Base-by-base conservation (phyloP, 2,113 vertebrate species). In the Podocnemis expansa region DNA sequence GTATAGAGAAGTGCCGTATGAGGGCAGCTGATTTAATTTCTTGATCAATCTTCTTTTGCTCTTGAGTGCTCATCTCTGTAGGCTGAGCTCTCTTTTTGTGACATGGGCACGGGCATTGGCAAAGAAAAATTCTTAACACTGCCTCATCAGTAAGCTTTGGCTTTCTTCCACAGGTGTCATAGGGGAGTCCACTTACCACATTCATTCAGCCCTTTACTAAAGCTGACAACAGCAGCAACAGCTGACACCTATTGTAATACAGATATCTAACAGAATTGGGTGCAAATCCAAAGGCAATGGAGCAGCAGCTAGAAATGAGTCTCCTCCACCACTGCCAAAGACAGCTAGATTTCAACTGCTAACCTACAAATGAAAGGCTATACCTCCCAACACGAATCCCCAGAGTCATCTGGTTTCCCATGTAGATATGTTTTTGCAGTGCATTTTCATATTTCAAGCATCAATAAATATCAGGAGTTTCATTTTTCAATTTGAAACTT, bases 401-500 rank as follows among this genome's bases (percentile, higher is more conserved):
- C 3, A 0, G 43, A 60, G 82, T 83, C 75, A 86, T 73, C 52
- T 34, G 3, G 51, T 43, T 84, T 56, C 89, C 80, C 4, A 1
- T 24, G n/a, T 17, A 45, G 87, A 43, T 21, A 29, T 27, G 80
- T 43, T 47, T 89, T 80, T 54, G 47, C 81, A 55, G 16, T 11
- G 78, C 80, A 67, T 79, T 78, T 78, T 87, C 81, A 2, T 13
- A 54, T 52, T 1, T 58, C 55, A 94, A 90, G 67, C 89, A 94
- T 49, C 56, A 79, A 22, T 84, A 84, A 91, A 93, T 21, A 91
- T 16, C 51, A 87, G n/a, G 38, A 55, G 84, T 91, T 97, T 96
- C 95, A 78, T 76, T 96, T 95, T 91, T 93, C 89, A 93, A 89
- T 79, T 80, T 95, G 93, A 96, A 96, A 96, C 94, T 88, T 91